Base-by-base conservation (phyloP, 2,888 invertebrate species). In the Gnatocerus cornutus region DNA sequence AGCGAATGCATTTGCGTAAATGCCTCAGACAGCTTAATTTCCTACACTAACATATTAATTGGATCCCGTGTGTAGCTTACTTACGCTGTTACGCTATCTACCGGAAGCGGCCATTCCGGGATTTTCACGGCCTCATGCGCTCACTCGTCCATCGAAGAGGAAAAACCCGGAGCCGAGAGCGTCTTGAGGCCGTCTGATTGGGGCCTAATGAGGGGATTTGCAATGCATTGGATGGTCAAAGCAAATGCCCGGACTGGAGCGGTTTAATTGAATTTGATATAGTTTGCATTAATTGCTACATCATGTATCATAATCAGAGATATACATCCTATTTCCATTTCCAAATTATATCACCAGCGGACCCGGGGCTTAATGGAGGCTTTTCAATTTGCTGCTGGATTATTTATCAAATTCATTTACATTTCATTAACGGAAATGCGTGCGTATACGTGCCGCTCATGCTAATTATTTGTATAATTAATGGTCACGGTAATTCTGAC, bases 231-330 rank as follows among this genome's bases (percentile, higher is more conserved):
- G 76, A 75, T 77, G 80, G 80, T 80, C 80, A 80, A 80, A 80
- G 80, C 79, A 77, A 77, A 78, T 74, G 76, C 73, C 73, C 71
- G 76, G 76, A 75, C 77, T 76, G 73, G 78, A 77, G 78, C 71
- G 75, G 75, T 76, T 77, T 81, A 81, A 82, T 82, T 79, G 78
- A 81, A 82, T 81, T 82, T 80, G 77, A 80, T 81, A 80, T 81
- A 80, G 81, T 82, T 82, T 80, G 79, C 81, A 81, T 81, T 79
- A 80, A 81, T 80, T 79, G 78, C 77, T 78, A 77, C 78, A 78
- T 79, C 76, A 80, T 80, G 79, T 78, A 79, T 78, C 77, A 79
- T 80, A 80, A 80, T 80, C 79, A 78, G 73, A 73, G 75, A 77
- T 79, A 77, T 73, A 77, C 77, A 77, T 76, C 76, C 77, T 74